Base-by-base conservation (phyloP, 1,140 invertebrate genomes). In the Octopus bimaculoides region DNA sequence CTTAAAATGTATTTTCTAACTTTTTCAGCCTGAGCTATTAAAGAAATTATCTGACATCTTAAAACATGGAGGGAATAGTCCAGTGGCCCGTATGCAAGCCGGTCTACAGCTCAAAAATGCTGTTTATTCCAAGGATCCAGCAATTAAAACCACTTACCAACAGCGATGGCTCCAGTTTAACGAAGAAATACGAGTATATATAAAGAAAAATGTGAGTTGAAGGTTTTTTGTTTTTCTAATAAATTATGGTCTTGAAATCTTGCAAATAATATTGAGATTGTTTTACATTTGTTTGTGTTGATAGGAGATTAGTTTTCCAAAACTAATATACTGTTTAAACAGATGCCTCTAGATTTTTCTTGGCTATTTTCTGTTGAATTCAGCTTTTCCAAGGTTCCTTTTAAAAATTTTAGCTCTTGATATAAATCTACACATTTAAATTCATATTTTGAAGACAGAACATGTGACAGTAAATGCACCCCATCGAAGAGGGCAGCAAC, bases 101-200 rank as follows among this genome's bases (percentile, higher is more conserved):
- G 98, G 98, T 85, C 91, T 99, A 75, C 98, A 99, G 90, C 92
- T 99, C 12, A 99, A 99, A 91, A 99, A 99, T 92, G 95, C 96
- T 84, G 92, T 99, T 52, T 98, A 97, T 77, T 98, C 98, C 77
- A 99, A 99, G 92, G 98, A 99, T 91, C 90, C 92, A 54, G 92
- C 91, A 55, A 91, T 97, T 78, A 95, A 95, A 90, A 88, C 91
- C 75, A 93, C 95, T 81, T 97, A 97, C 88, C 96, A 98, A 89
- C 93, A 96, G 82, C 91, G 97, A 87, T 99, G 98, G 98, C 92
- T 98, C 14, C 91, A 92, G 41, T 94, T 99, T 87, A 94, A 95
- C 26, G 93, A 94, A 85, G 96, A 98, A 80, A 94, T 95, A 14
- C 93, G 96, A 78, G 92, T 91, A 81, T 95, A 95, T 86, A 94